Evolutionary conservation across 2,113 vertebrate genomes (phyloP).

Genomic region (Grammomys surdaster): DNA sequence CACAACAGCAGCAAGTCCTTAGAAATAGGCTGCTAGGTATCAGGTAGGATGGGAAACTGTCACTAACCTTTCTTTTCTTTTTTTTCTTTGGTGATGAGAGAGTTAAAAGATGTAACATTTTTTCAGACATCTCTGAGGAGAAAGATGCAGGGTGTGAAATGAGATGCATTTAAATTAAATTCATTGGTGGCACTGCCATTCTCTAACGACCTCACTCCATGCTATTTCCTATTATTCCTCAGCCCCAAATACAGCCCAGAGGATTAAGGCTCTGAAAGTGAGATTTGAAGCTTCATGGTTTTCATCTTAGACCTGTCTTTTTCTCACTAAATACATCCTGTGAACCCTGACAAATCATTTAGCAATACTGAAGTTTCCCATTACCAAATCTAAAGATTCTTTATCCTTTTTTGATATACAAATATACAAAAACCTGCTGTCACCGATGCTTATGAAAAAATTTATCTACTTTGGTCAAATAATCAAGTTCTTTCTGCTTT

Average conservation of each 20-base stretch:
- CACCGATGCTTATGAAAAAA: slow-evolving; percentile 27
- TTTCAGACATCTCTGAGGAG: slow-evolving; percentile 60
- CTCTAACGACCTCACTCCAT: not conserved
- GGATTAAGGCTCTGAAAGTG: not conserved
- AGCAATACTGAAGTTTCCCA: not conserved
- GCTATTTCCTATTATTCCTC: slow-evolving; percentile 21
- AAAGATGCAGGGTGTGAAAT: slow-evolving; percentile 45
- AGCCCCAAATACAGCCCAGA: not conserved
- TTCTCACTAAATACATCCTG: not conserved
- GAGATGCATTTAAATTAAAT: slow-evolving; percentile 65
- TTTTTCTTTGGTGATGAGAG: slow-evolving; percentile 64
- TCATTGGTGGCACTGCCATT: slow-evolving; percentile 17
- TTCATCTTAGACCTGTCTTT: slow-evolving; percentile 53
- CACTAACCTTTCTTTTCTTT: slow-evolving; percentile 51
- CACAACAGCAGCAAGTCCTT: not conserved
- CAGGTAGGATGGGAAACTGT: slow-evolving; percentile 64
- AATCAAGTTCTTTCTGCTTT: slow-evolving; percentile 34
- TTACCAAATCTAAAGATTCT: slow-evolving; percentile 22
- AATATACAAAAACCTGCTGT: slow-evolving; percentile 47
- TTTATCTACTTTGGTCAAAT: slow-evolving; percentile 18
- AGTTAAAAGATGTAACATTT: slow-evolving; percentile 49
- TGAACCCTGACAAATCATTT: slow-evolving; percentile 47
- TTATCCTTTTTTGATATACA: slow-evolving; percentile 10
- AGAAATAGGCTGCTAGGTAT: not conserved
- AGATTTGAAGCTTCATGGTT: slow-evolving; percentile 5